Conservation (phyloP, 2,797 vertebrate species). For the Crenuchus spilurus region DNA sequence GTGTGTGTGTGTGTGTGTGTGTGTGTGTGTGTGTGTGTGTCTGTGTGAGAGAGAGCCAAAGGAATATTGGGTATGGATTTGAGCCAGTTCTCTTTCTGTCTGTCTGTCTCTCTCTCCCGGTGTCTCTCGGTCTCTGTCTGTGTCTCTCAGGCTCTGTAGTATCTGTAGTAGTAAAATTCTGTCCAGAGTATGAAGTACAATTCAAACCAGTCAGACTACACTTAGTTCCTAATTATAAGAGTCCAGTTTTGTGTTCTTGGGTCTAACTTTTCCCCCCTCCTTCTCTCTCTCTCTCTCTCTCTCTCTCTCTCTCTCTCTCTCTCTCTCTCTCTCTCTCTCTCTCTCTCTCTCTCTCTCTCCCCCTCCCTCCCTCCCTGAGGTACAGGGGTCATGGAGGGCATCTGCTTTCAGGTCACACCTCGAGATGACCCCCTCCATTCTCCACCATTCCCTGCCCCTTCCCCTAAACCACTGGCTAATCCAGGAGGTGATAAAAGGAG, state of each 20-base stretch:
- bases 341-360: neutral
- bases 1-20: too few relatives aligned
- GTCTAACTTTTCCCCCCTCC: too few relatives aligned
- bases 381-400: constrained; percentile 71
- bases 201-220: neutral
- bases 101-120: neutral
- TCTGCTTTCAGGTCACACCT: constrained; percentile 78
- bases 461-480: constrained; percentile 47
- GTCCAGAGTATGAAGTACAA: neutral
- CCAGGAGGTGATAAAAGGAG: constrained; percentile 52
- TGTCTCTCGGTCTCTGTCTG: neutral
- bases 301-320: neutral
- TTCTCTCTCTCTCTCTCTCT: neutral
- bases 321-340: neutral
- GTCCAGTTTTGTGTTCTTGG: neutral
- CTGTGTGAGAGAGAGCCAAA: neutral
- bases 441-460: constrained; percentile 60
- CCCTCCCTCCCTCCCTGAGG: constrained; percentile 28
- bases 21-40: too few relatives aligned
- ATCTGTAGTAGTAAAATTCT: neutral
- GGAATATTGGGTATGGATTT: neutral
- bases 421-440: constrained; percentile 50
- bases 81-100: neutral
- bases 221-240: neutral
- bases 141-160: neutral